Base-by-base conservation (phyloP, 2,888 invertebrate genomes). In the Brachyptera putata region DNA sequence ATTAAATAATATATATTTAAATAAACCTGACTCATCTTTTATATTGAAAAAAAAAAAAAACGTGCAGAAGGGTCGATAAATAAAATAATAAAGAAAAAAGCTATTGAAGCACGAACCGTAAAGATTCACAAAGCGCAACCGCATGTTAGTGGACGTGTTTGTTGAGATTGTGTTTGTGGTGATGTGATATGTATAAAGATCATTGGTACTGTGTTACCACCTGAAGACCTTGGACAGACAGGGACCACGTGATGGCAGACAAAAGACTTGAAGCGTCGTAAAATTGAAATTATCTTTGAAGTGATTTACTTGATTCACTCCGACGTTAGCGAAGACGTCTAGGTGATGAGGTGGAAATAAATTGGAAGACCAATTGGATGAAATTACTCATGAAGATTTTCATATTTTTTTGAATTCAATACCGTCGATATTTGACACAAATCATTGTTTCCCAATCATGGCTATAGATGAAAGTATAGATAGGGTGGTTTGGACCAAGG, bases 41-140 rank as follows among this genome's bases (percentile, higher is more conserved):
- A 43, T n/a, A 41, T 3, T 21, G 34, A 53, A 53, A 53, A 53
- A 53, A 36, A 34, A 34, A 16, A 46, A 5, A 5, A 14, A 46
- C 39, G 39, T 56, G 25, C 36, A 56, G 25, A 56, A 56, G 37
- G 41, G 36, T 30, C 41, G 41, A 56, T 56, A 46, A 56, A 41
- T 46, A 24, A 46, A 41, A 41, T 46, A 56, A 41, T 43, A 56
- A 41, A 26, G 56, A 26, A 26, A n/a, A 56, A 56, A 56, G 21
- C 16, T 24, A 56, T 56, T 43, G 46, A 56, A 41, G 46, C 46
- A 43, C 36, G 46, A 37, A 56, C 39, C 46, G 25, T 16, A 36
- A 21, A 30, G 46, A 13, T 25, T 24, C 25, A 56, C 43, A 41
- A 56, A 56, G 56, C 16, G 41, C n/a, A 26, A 25, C 25, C 56